phyloP scores from a whole-genome alignment of 2,888 invertebrate species.

The Thysanoteuthis rhombus region DNA sequence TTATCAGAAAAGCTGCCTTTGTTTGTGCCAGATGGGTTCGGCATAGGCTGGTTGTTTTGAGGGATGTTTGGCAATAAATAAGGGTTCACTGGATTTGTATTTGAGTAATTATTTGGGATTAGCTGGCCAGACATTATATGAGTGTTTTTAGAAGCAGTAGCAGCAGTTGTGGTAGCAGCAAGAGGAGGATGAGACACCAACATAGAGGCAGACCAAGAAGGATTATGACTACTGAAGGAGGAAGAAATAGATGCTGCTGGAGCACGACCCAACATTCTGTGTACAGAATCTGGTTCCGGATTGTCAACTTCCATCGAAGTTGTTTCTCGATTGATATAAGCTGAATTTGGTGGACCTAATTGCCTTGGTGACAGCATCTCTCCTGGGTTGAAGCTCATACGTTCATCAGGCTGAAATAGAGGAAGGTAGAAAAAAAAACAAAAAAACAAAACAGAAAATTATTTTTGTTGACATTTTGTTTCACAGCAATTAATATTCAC shows the following conservation, averaged over 20 bases:
- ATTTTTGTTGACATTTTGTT: not conserved
- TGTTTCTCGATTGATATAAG: constrained; percentile 1
- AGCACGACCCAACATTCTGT: not conserved
- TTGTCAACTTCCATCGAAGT: not conserved
- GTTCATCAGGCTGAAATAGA: not conserved
- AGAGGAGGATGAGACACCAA: not conserved
- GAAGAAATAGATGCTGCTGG: not conserved
- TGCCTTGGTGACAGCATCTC: not conserved
- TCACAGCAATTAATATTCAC: not conserved
- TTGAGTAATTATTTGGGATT: constrained; percentile 1
- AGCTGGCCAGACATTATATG: not conserved
- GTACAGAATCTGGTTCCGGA: constrained; percentile 25
- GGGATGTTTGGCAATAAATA: constrained; percentile 27
- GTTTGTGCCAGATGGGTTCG: not conserved
- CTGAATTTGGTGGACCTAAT: not conserved
- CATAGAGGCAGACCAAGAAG: constrained; percentile 14
- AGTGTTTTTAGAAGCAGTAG: not conserved
- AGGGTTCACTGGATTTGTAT: constrained; percentile 14
- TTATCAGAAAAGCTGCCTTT: not conserved
- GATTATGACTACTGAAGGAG: constrained; percentile 13
- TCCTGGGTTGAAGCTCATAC: not conserved
- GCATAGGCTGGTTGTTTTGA: constrained; percentile 18
- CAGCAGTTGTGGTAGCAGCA: not conserved
- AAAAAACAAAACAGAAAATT: not conserved
- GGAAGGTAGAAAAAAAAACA: no score